Evolutionary conservation across 2,113 vertebrate genomes (phyloP), one percentile per base, ranked within the genome.

Genomic region (Scatophagus argus): DNA sequence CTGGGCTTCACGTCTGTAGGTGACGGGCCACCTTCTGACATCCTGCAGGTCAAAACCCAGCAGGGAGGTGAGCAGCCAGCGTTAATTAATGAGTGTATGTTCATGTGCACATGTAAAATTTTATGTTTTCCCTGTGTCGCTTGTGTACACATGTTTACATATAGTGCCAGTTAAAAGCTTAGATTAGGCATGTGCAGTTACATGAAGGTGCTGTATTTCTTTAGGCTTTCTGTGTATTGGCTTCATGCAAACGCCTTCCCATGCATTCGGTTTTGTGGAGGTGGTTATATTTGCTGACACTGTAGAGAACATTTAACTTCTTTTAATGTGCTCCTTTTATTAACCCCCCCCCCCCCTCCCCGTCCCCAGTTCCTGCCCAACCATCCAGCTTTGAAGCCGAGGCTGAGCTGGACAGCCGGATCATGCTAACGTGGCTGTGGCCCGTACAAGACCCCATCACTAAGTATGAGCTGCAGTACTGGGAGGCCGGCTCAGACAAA

Each of bases 31-130:
- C 96, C 96, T 41, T 98, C 97, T 1, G 95, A 96, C 74, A 90
- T 96, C 90, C 96, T 99, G 92, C 97, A 98, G 88, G 96, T 98
- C 92, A 98, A 98, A 92, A 97, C 97, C 0, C 97, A 99, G 86
- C 97, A 98, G 87, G 97, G 97, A 88, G 97, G 97, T 99, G 93
- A 58, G 97, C 52, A 61, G 16, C 17, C 27, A 60, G 87, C 64
- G 49, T 73, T 68, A 51, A 34, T 70, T 32, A 32, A 29, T 44
- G 58, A 77, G 74, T 78, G 29, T 12, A 25, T 46, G 29, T 62
- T 13, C 36, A 52, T 39, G 4, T 32, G 16, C 31, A 47, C 6
- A 46, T 46, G 38, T 8, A 5, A 8, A 60, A 8, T 29, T 11
- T 17, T 19, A 11, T 19, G 9, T 55, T 54, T 56, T 41, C 2